Conservation (phyloP, 2,888 invertebrate genomes). For the Plemyria rubiginata region DNA sequence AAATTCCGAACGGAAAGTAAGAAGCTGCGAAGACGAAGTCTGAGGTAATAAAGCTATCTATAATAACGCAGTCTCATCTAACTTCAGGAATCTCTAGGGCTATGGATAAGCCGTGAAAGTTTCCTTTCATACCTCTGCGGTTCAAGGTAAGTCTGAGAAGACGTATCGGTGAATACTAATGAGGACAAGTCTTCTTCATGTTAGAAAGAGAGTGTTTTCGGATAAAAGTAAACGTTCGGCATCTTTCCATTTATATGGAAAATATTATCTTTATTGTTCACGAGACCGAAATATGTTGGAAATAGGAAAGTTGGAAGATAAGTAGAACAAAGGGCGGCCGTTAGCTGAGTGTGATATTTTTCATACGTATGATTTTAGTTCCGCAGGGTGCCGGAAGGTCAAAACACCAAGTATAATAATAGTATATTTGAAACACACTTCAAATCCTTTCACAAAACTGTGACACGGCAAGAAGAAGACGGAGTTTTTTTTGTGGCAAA, state of each 20-base stretch:
- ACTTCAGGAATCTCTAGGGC: constrained; percentile 2
- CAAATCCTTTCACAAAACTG: no score
- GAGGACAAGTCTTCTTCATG: constrained; percentile 19
- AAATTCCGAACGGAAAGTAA: not conserved
- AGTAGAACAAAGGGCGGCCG: no score
- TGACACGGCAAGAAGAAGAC: no score
- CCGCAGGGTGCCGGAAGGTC: no score
- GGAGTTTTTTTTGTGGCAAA: no score
- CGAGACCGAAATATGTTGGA: not conserved
- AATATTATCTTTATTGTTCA: not conserved
- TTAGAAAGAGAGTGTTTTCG: constrained; percentile 18
- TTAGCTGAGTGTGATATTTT: no score
- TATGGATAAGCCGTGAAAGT: not conserved
- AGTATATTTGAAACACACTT: no score
- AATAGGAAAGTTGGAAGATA: no score
- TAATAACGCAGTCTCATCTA: not conserved
- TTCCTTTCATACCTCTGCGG: constrained; percentile 10
- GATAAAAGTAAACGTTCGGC: constrained; percentile 12
- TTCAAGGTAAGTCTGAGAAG: constrained; percentile 26
- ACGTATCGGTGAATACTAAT: constrained; percentile 39
- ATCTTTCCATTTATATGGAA: constrained; percentile 12
- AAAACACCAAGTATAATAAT: no score
- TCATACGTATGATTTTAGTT: no score
- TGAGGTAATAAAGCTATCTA: not conserved
- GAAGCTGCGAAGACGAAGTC: not conserved